These are phyloP conservation scores for Eidolon dupreanum DNA, from an alignment of 2,797 vertebrate genomes.

Conservation along the genomic window DNA sequence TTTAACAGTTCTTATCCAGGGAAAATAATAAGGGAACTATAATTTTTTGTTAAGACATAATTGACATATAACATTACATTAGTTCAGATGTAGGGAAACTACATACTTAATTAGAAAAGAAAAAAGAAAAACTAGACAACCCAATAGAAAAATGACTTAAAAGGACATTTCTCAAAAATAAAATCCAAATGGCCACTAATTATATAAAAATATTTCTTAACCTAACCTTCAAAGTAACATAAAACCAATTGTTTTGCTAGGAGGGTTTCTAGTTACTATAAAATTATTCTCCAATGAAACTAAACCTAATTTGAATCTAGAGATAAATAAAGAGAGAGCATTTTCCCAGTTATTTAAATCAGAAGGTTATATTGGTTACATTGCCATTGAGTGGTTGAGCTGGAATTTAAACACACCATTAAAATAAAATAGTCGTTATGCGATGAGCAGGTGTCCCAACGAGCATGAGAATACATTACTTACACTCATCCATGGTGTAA, in stretches of 20 bases:
- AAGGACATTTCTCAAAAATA: not conserved
- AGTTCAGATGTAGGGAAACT: not conserved
- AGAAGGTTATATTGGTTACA: not conserved
- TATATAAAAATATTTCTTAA: constrained; percentile 45
- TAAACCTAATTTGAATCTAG: constrained; percentile 24
- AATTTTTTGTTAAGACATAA: not conserved
- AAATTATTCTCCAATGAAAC: constrained; percentile 14
- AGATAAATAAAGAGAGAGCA: not conserved
- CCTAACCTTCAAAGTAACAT: not conserved
- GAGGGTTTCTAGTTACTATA: not conserved
- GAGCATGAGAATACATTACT: not conserved
- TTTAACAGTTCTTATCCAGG: not conserved
- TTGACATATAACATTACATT: not conserved
- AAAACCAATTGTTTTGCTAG: not conserved
- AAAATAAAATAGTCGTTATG: not conserved
- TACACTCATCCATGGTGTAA: not conserved
- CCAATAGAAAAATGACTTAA: not conserved
- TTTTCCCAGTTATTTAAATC: constrained; percentile 4
- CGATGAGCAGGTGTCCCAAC: not conserved
- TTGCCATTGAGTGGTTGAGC: not conserved
- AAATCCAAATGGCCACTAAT: not conserved
- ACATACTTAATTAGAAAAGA: not conserved
- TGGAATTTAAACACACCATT: not conserved
- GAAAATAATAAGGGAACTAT: not conserved
- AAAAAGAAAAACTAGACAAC: not conserved